These are phyloP conservation scores for Eurosta solidaginis DNA, from an alignment of 1,140 invertebrate genomes.

Conservation along the genomic window DNA sequence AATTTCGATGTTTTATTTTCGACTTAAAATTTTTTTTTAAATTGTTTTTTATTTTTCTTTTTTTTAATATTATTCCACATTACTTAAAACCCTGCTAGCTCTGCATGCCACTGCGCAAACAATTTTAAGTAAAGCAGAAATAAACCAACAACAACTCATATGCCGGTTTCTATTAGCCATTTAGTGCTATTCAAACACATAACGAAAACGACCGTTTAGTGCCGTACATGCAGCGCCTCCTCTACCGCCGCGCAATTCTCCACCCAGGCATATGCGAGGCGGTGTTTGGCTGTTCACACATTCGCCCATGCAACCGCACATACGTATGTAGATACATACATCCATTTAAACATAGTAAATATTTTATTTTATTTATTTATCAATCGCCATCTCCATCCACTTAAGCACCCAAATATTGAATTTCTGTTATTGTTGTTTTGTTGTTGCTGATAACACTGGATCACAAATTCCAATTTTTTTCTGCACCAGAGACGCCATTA, in stretches of 20 bases:
- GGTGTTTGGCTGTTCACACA: conserved; percentile 2
- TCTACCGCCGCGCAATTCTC: background rate
- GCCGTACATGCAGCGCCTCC: background rate
- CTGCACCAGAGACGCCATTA: no score
- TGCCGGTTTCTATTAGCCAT: background rate
- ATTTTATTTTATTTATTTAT: background rate
- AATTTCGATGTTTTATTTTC: no score
- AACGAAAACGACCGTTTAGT: background rate
- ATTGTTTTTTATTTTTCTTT: no score
- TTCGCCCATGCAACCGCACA: background rate
- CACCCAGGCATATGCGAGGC: background rate
- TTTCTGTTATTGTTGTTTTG: no score
- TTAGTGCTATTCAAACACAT: conserved; percentile 13
- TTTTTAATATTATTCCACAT: background rate
- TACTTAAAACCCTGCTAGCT: background rate
- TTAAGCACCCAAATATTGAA: background rate
- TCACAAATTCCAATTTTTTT: no score
- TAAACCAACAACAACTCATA: background rate
- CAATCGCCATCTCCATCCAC: no score
- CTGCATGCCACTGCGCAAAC: background rate
- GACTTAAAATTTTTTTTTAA: no score
- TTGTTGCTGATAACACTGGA: no score
- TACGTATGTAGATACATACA: background rate
- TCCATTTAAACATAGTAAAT: background rate
- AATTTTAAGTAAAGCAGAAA: background rate